These are phyloP conservation scores for Holothuria glaberrima DNA, from an alignment of 35 echinoderm and acorn worm species.

Conservation along the genomic window DNA sequence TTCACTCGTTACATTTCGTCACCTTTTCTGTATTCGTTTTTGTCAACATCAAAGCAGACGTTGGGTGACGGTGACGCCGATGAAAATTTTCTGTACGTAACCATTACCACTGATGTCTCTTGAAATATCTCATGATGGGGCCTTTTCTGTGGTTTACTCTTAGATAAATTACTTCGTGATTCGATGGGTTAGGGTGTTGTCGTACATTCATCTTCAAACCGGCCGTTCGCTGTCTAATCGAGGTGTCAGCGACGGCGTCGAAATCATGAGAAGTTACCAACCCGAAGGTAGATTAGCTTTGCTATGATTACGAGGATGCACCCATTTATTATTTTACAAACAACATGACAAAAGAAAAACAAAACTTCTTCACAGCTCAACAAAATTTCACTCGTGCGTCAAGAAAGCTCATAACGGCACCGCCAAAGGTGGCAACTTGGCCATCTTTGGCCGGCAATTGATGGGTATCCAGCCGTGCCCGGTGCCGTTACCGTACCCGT, in stretches of 20 bases:
- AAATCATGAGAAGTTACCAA: constrained; percentile 12
- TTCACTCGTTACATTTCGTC: too few species aligned
- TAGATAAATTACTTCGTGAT: too few species aligned
- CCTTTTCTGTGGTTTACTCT: too few species aligned
- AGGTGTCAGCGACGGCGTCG: constrained; percentile 18
- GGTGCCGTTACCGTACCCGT: not conserved
- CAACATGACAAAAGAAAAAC: constrained; percentile 41
- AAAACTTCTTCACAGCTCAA: not conserved
- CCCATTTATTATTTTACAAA: constrained; percentile 38
- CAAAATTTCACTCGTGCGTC: not conserved
- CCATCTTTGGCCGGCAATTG: not conserved
- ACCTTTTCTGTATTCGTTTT: too few species aligned
- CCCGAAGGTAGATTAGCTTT: constrained; percentile 9
- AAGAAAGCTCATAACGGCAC: too few species aligned
- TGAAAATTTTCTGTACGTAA: too few species aligned
- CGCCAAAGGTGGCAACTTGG: too few species aligned
- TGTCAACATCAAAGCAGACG: too few species aligned
- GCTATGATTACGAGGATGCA: constrained; percentile 14
- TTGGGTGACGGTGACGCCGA: too few species aligned
- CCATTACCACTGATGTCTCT: too few species aligned
- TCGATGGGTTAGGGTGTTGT: not conserved
- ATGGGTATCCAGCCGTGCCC: constrained; percentile 31
- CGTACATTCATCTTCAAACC: constrained; percentile 33
- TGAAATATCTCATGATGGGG: too few species aligned
- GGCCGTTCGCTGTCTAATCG: constrained; percentile 14